Conservation (phyloP, 2,797 vertebrate species). For the Melanotaenia nigrans region DNA sequence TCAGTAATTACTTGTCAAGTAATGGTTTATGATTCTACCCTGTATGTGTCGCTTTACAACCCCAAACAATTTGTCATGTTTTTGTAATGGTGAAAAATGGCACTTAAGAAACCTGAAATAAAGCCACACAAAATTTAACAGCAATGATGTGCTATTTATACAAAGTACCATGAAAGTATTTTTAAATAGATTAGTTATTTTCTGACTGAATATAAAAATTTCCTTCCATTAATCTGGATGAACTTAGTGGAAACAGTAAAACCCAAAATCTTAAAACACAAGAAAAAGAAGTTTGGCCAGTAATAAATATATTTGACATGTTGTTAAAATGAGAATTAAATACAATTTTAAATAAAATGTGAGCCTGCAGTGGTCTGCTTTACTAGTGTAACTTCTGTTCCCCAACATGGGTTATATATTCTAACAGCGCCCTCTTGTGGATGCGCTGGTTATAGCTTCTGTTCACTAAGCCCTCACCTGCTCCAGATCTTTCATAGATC, state of each 20-base stretch:
- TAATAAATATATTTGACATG: no score
- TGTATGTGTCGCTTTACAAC: not conserved
- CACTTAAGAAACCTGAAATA: not conserved
- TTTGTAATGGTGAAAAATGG: not conserved
- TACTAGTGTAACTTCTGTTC: not conserved
- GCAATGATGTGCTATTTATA: not conserved
- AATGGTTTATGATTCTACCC: not conserved
- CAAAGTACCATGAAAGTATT: no score
- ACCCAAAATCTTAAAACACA: no score
- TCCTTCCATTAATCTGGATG: no score
- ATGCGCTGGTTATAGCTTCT: not conserved
- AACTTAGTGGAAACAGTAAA: no score
- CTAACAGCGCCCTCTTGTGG: slow-evolving; percentile 50
- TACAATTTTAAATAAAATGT: no score
- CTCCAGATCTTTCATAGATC: slow-evolving; percentile 43
- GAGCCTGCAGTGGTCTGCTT: no score
- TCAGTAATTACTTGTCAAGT: not conserved
- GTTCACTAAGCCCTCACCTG: not conserved
- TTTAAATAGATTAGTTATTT: no score
- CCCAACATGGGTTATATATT: not conserved
- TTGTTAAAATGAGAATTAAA: no score
- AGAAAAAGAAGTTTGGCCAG: no score
- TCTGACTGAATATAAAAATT: no score
- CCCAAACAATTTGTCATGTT: not conserved
- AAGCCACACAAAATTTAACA: not conserved